Base-by-base conservation (phyloP, 2,113 vertebrate genomes). In the Psilopsiagon aymara region DNA sequence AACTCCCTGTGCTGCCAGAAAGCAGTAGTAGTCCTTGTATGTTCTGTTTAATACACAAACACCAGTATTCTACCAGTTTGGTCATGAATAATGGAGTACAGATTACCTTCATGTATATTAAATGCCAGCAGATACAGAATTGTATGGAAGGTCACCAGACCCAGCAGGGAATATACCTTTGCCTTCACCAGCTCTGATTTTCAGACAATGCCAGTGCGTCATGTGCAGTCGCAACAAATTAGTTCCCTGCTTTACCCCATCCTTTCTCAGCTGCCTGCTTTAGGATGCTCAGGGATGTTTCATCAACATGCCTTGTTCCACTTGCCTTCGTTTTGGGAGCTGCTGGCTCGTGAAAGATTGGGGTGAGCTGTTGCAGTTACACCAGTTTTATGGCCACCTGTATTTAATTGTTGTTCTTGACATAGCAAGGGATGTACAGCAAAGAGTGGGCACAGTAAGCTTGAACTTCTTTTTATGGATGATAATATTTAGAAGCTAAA, bases 401-500 rank as follows among this genome's bases (percentile, higher is more conserved):
- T 19, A 7, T 86, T 89, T 86, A 47, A 51, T 66, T 11, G 71
- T 84, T 90, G 69, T 18, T 11, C 19, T 85, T 76, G 82, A 55
- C 17, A 11, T 44, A 82, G 33, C 27, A 67, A 64, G 44, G 57
- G 49, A 27, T 6, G 1, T 28, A 7, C 28, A 57, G 84, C 44
- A 43, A 76, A 51, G 77, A 71, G 47, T 4, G 1, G 46, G 33
- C 37, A 37, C 53, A 44, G 68, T 70, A 83, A 86, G 55, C 79
- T 60, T 67, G 66, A 81, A 77, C 82, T 90, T 92, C 94, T 96
- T 96, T 69, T 96, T 96, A 86, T 86, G 62, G 91, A 85, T 7
- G 41, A 92, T 98, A 96, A 97, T 97, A 97, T 97, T 97, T 97
- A 97, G 97, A 97, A 98, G 96, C 70, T 92, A 78, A 97, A 98